Percentiles rank a stretch among this genome's conserved stretches.
These are phyloP conservation scores for Busseola fusca DNA, from an alignment of 2,888 invertebrate genomes.

Conservation along the genomic window DNA sequence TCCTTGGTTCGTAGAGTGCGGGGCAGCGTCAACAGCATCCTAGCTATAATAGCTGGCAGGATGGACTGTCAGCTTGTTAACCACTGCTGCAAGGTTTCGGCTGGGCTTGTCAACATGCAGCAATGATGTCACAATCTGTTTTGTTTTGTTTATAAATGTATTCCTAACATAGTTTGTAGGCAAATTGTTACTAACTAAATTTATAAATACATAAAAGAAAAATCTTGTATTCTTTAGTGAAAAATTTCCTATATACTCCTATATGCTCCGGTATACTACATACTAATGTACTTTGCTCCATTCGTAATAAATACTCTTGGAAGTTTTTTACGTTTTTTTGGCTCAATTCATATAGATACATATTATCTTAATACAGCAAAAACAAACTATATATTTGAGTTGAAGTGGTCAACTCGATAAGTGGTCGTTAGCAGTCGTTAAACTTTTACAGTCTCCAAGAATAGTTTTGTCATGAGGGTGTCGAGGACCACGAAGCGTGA, in stretches of 20 bases:
- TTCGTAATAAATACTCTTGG: not conserved
- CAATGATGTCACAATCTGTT: too few relatives aligned
- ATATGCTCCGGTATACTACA: too few relatives aligned
- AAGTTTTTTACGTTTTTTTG: not conserved
- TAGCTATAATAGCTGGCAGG: too few relatives aligned
- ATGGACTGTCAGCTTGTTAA: too few relatives aligned
- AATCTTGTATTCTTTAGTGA: not conserved
- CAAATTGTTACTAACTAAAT: too few relatives aligned
- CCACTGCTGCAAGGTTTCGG: too few relatives aligned
- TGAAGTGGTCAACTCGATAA: slow-evolving; percentile 44
- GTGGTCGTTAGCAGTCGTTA: slow-evolving; percentile 62
- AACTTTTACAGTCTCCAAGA: slow-evolving; percentile 39
- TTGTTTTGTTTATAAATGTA: too few relatives aligned
- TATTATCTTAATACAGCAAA: not conserved
- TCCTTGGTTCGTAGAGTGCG: too few relatives aligned
- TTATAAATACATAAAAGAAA: not conserved
- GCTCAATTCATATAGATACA: not conserved
- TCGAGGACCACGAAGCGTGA: slow-evolving; percentile 11
- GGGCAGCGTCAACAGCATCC: too few relatives aligned
- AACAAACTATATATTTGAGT: not conserved
- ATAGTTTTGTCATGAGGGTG: slow-evolving; percentile 36
- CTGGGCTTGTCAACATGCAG: too few relatives aligned
- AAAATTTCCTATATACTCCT: not conserved
- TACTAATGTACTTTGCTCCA: not conserved
- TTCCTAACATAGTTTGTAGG: too few relatives aligned